phyloP scores from a whole-genome alignment of 2,113 vertebrate species.

The Saguinus midas region DNA sequence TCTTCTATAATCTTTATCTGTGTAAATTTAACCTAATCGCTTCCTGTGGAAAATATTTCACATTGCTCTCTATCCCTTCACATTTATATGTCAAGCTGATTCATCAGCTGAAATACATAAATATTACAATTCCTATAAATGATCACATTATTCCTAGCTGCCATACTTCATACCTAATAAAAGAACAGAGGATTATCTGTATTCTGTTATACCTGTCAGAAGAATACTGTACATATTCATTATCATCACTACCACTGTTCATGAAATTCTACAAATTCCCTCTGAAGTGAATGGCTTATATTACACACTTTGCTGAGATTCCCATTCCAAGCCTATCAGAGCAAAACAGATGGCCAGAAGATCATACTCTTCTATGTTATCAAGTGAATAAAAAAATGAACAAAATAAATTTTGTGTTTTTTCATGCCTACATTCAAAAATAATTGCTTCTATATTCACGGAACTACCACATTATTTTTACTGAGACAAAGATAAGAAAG shows the following conservation, averaged over 20 bases:
- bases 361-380: background rate
- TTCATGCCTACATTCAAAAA: slow-evolving; percentile 6
- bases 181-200: slow-evolving; percentile 5
- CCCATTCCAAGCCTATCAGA: background rate
- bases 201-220: slow-evolving; percentile 31
- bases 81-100: background rate
- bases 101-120: slow-evolving; percentile 9
- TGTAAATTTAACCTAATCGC: background rate
- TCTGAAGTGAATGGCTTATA: slow-evolving; percentile 12
- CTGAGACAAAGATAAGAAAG: background rate
- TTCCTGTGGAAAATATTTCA: slow-evolving; percentile 14
- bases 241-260: slow-evolving; percentile 24
- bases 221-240: slow-evolving; percentile 47
- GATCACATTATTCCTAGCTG: slow-evolving; percentile 33
- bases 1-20: background rate
- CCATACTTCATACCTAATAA: slow-evolving; percentile 44
- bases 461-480: background rate
- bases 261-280: slow-evolving; percentile 38
- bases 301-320: slow-evolving; percentile 7
- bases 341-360: background rate
- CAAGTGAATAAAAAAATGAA: slow-evolving; percentile 33
- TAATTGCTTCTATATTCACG: background rate
- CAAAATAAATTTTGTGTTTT: background rate
- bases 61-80: background rate
- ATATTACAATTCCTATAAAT: slow-evolving; percentile 57